Percentiles rank a stretch among this genome's conserved stretches.
phyloP scores from a whole-genome alignment of 2,888 invertebrate species.

The Mythimna ferrago region DNA sequence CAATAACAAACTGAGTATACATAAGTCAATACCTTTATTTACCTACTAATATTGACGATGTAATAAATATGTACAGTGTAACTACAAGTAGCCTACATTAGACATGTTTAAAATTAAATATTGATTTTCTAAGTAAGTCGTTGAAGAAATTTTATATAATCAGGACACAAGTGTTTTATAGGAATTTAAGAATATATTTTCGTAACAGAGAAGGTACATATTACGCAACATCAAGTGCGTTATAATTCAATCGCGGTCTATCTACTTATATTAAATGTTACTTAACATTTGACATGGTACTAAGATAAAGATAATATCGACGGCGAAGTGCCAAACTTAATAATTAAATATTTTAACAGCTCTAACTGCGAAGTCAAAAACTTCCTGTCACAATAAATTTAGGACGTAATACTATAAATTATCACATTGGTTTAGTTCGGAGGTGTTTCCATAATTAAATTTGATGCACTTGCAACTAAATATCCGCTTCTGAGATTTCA shows the following conservation, averaged over 20 bases:
- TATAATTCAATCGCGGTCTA: conserved; percentile 20
- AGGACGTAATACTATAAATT: no score
- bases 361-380: no score
- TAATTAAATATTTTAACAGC: no score
- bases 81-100: conserved; percentile 28
- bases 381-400: no score
- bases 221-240: conserved; percentile 7
- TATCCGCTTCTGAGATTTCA: no score
- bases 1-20: conserved; percentile 19
- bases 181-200: conserved; percentile 31
- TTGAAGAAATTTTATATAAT: conserved; percentile 42
- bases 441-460: no score
- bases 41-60: conserved; percentile 25
- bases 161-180: conserved; percentile 50
- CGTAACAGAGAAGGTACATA: conserved; percentile 10
- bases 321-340: no score
- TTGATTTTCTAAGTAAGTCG: conserved; percentile 8
- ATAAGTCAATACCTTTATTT: conserved; percentile 19
- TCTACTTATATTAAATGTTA: conserved; percentile 9
- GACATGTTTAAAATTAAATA: conserved; percentile 24
- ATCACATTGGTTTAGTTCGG: no score
- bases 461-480: no score
- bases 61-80: conserved; percentile 30
- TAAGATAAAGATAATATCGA: neutral
- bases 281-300: conserved; percentile 10